Base-by-base conservation (phyloP, 2,113 vertebrate species). In the Terrapene triunguis region DNA sequence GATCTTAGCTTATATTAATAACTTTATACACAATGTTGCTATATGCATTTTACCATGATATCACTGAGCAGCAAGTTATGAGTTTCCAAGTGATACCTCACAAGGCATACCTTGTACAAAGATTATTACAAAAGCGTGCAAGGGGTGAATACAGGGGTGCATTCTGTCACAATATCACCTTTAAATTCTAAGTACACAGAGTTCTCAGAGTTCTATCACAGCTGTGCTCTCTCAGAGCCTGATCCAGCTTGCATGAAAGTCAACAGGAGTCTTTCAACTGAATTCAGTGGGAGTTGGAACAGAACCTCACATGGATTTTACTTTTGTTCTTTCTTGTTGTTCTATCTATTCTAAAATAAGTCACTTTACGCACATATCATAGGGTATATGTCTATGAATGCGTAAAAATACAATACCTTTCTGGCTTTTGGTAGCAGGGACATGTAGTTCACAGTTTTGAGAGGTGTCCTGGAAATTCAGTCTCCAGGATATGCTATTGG, bases 341-440 rank as follows among this genome's bases (percentile, higher is more conserved):
- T 83, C 81, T 5, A 25, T n/a, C 2, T 51, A 0, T 53, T 93
- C 62, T 47, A 76, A 88, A 44, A 22, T 2, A 89, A 84, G 65
- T 42, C 59, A 59, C 82, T 91, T 86, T 54, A 51, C 42, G 1
- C 21, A 2, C 21, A 54, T 2, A 85, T 7, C 32, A 55, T 1
- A 48, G 48, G 48, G 11, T 48, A 47, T 89, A n/a, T 5, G 21
- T 21, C 65, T 69, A n/a, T 69, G 35, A 79, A 53, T 24, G 87
- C 48, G 0, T 74, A 29, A 8, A 74, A 88, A 0, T 91, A 59
- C 12, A 83, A 78, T 87, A 21, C n/a, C 32, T n/a, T 17, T 65
- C 65, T 35, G 17, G 35, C 17, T 69, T 85, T 87, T 81, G 38
- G 3, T 47, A 50, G 10, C 0, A 1, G 1, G 2, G 2, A 17